These are phyloP conservation scores for Cepaea nemoralis DNA, from an alignment of 1,140 invertebrate genomes.

Conservation along the genomic window DNA sequence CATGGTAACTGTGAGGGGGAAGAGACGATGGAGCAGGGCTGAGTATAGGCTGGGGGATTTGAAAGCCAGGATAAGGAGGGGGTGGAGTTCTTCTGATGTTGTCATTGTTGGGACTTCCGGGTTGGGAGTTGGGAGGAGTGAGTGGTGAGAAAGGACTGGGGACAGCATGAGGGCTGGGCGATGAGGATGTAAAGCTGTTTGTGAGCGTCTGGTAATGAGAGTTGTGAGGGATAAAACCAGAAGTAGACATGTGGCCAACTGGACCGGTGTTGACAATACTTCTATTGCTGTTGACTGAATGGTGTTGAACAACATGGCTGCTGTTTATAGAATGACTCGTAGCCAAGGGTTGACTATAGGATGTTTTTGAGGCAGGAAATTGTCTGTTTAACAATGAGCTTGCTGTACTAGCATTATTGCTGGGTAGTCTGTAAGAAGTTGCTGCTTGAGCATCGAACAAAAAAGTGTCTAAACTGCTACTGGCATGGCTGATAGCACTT, in stretches of 20 bases:
- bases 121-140: conserved; percentile 68
- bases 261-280: conserved; percentile 8
- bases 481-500: background rate
- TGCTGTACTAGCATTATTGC: background rate
- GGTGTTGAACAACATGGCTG: background rate
- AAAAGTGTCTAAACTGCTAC: conserved; percentile 18
- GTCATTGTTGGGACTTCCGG: conserved; percentile 63
- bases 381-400: background rate
- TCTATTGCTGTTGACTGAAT: conserved; percentile 14
- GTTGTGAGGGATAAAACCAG: background rate
- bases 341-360: background rate
- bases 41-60: conserved; percentile 48
- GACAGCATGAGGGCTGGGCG: conserved; percentile 56
- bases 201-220: conserved; percentile 11
- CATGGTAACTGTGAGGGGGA: conserved; percentile 48
- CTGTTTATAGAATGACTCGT: background rate
- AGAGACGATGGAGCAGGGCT: conserved; percentile 42
- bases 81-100: conserved; percentile 62
- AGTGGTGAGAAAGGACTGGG: conserved; percentile 60
- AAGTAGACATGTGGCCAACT: background rate
- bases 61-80: conserved; percentile 65
- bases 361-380: background rate
- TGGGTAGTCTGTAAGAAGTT: background rate
- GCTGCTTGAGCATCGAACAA: background rate
- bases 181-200: conserved; percentile 5